Evolutionary conservation across 1,140 invertebrate species (phyloP).

Genomic region (Pectinophora gossypiella): DNA sequence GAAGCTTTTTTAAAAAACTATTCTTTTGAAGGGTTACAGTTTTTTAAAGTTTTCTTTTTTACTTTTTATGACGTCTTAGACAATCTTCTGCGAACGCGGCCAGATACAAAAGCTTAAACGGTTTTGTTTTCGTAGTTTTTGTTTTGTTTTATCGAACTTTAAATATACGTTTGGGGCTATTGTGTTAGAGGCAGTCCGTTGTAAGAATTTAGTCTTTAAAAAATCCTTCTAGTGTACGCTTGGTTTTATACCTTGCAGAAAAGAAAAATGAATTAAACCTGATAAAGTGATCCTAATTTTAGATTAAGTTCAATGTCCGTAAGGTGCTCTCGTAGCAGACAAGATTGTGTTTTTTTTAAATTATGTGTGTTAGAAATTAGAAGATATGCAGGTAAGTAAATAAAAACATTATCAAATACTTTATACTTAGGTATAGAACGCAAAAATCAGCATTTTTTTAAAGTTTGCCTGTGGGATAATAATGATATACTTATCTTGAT

Average conservation of each 20-base stretch:
- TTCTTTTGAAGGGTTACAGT: conserved; percentile 63
- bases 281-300: too few species aligned
- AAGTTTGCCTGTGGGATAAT: too few species aligned
- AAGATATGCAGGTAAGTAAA: too few species aligned
- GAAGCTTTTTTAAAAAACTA: conserved; percentile 25
- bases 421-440: too few species aligned
- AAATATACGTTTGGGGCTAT: conserved; percentile 68
- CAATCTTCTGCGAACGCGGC: conserved; percentile 64
- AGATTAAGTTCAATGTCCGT: too few species aligned
- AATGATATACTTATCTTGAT: too few species aligned
- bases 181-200: conserved; percentile 55
- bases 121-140: conserved; percentile 57
- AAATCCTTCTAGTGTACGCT: conserved; percentile 62
- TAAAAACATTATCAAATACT: too few species aligned
- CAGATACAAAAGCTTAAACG: conserved; percentile 49
- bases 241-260: conserved; percentile 20
- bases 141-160: conserved; percentile 64
- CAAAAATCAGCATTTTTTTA: too few species aligned
- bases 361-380: too few species aligned
- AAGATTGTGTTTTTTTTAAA: too few species aligned
- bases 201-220: conserved; percentile 65
- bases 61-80: conserved; percentile 10
- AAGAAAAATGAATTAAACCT: background rate
- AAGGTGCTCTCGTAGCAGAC: too few species aligned
- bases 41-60: conserved; percentile 47